Base-by-base conservation (phyloP, 1,140 invertebrate genomes). In the Bombus superbus region DNA sequence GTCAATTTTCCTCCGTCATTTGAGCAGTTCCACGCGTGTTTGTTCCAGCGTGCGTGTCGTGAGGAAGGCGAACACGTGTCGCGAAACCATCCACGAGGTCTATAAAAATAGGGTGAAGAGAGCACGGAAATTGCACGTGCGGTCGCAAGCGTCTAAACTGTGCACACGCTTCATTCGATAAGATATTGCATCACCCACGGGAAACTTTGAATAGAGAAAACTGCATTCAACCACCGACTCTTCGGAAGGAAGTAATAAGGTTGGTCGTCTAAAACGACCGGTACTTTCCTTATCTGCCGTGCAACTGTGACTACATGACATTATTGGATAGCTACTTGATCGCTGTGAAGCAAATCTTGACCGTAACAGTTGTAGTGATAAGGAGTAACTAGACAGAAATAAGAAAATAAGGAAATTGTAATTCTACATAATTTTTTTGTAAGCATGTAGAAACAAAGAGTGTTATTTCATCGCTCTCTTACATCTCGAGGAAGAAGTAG, bases 41-140 rank as follows among this genome's bases (percentile, higher is more conserved):
- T 25, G 62, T 66, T 42, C 18, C 25, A 11, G 47, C 15, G 32
- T 15, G 68, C 57, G 75, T 69, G 82, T 59, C 53, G 47, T 32
- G 40, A 38, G 13, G 76, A 62, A 68, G 83, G 57, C 44, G 83
- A 62, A 84, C 83, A 84, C 83, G 83, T 79, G 83, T 79, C 66
- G 53, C 25, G 38, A 25, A 22, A 53, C 47, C 47, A 53, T 78
- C 47, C 22, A n/a, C 68, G 68, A 53, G 38, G 18, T 38, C n/a
- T 18, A 35, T 13, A 32, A 32, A 13, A 5, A 44, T 44, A 25
- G 40, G 13, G 35, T 32, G 68, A 72, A 22, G n/a, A 62, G 18
- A 59, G 44, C 35, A 35, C 42, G 66, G 66, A 68, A 78, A 83
- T 83, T 78, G 81, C 74, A 69, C 76, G 81, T 69, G n/a, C 81